Conservation (phyloP, 2,888 invertebrate genomes). For the Tachina grossa region DNA sequence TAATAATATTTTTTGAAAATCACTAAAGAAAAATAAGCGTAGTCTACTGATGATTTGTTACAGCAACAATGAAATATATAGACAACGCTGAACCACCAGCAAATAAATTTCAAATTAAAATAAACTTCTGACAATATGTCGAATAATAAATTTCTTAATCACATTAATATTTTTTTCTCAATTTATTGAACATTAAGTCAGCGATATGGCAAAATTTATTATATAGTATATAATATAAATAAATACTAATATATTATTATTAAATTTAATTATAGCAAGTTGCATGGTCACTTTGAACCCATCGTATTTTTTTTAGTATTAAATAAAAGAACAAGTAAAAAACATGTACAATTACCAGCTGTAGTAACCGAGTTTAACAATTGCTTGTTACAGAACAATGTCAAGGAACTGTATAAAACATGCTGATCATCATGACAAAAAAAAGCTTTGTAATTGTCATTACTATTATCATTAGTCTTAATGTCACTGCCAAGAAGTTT, state of each 20-base stretch:
- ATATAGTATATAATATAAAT: not conserved
- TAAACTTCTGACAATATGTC: no score
- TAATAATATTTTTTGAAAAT: no score
- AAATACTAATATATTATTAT: not conserved
- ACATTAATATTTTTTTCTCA: no score
- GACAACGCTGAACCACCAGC: no score
- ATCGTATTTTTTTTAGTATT: not conserved
- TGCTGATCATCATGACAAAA: constrained; percentile 50
- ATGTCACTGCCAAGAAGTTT: constrained; percentile 62
- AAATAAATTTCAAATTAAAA: no score
- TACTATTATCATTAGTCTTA: constrained; percentile 58
- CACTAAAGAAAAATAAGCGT: no score
- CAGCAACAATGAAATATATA: no score
- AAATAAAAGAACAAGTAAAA: constrained; percentile 7
- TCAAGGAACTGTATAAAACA: constrained; percentile 56
- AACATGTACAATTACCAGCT: constrained; percentile 24
- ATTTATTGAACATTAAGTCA: no score
- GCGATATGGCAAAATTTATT: not conserved
- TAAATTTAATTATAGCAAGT: not conserved
- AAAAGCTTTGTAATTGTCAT: constrained; percentile 27
- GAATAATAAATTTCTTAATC: no score
- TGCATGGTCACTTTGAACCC: not conserved
- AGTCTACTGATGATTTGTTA: no score
- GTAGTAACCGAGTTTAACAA: constrained; percentile 42
- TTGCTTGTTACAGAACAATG: constrained; percentile 52